A percentile compares a stretch with the other conserved stretches of the same genome.
Evolutionary conservation across 2,888 invertebrate species (phyloP).

Genomic region (Ornithoptera alexandrae): DNA sequence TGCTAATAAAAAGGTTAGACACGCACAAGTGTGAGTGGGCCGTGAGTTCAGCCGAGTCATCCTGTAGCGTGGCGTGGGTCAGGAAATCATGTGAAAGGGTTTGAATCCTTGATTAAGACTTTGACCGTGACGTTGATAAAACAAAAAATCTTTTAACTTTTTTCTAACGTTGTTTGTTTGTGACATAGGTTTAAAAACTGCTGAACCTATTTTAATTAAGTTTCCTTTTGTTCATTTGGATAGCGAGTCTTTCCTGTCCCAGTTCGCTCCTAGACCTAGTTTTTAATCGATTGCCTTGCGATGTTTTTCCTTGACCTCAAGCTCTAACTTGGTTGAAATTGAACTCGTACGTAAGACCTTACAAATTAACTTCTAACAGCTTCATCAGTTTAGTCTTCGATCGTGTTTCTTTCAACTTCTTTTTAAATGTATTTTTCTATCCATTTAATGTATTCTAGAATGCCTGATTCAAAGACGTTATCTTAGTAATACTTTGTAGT

Average conservation of each 20-base stretch:
- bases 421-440: too few species aligned
- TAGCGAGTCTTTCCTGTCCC: too few species aligned
- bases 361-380: too few species aligned
- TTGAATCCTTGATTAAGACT: conserved; percentile 4
- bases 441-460: too few species aligned
- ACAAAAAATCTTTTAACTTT: neutral
- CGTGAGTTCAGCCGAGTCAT: conserved; percentile 24
- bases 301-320: too few species aligned
- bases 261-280: too few species aligned
- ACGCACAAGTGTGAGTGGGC: conserved; percentile 38
- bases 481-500: neutral
- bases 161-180: neutral
- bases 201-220: neutral
- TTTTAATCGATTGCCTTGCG: too few species aligned
- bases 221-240: too few species aligned
- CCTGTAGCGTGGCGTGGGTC: conserved; percentile 4
- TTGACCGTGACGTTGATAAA: neutral
- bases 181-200: neutral
- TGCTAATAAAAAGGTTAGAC: conserved; percentile 42
- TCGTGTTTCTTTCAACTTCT: too few species aligned
- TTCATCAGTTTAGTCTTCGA: too few species aligned
- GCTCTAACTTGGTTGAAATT: too few species aligned
- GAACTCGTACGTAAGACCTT: too few species aligned
- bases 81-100: conserved; percentile 6
- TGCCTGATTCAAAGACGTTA: neutral